Evolutionary conservation across 2,888 invertebrate genomes (phyloP), one percentile per base, ranked within the genome.

Genomic region (Coleophora deauratella): DNA sequence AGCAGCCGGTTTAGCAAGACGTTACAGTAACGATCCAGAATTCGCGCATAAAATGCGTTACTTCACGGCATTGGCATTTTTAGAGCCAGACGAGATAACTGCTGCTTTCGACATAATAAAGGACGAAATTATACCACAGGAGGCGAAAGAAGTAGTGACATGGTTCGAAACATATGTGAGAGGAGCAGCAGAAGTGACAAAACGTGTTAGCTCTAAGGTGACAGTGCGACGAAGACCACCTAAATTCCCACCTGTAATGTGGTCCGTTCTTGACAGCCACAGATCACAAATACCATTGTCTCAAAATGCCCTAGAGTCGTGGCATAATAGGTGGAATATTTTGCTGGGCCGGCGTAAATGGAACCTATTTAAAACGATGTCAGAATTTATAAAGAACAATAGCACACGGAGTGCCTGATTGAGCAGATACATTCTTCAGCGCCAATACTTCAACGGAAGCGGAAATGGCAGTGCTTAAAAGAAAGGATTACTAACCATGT

Each of bases 271-370:
- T 9, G 42, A 42, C 10, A 21, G 42, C 35, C 14, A 14, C 4
- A 10, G 31, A 15, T 30, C 34, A 38, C 21, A 38, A 30, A 31
- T 42, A 33, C 42, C 42, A 14, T 13, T 33, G 10, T 32, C 42
- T n/a, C 34, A 42, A 38, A 42, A 42, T 33, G 32, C 41, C 27
- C 36, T 41, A 13, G 39, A 41, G 14, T 38, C 38, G 7, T 44
- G 44, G 41, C 44, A 44, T 33, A 41, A 41, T 36, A 28, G 44
- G n/a, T 41, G 41, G 33, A 44, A 44, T 21, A 38, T 34, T 21
- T 30, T 41, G n/a, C 31, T 41, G 27, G 37, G 35, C 35, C 41
- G 41, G n/a, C 38, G 32, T 21, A 41, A 44, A 28, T 44, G 35
- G 33, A 41, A 41, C 28, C 38, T 44, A 36, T 41, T 34, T 35